Percentiles rank a stretch among this genome's conserved stretches.
phyloP scores from a whole-genome alignment of 2,888 invertebrate species.

The Cheilosia vulpina region DNA sequence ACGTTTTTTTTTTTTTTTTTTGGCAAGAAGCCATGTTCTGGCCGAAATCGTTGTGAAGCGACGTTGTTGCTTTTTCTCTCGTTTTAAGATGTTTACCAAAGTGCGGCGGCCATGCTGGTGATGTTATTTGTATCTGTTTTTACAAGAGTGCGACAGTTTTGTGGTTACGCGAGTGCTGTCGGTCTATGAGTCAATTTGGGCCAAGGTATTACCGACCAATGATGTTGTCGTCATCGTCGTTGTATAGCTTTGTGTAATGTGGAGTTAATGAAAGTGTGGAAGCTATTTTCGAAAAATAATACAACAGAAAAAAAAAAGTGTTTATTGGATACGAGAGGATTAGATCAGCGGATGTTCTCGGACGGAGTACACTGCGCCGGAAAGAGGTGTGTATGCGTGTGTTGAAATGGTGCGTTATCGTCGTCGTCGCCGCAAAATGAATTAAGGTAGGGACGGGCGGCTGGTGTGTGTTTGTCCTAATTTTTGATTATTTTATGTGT shows the following conservation, averaged over 20 bases:
- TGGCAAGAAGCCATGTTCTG: slow-evolving; percentile 74
- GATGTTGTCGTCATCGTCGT: slow-evolving; percentile 48
- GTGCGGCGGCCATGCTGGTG: slow-evolving; percentile 68
- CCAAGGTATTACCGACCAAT: slow-evolving; percentile 71
- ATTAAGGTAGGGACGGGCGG: slow-evolving; percentile 5
- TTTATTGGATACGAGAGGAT: slow-evolving; percentile 34
- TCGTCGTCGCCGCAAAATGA: neutral
- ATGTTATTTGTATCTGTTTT: slow-evolving; percentile 74
- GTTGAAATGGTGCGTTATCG: slow-evolving; percentile 18
- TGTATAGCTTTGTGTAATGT: slow-evolving; percentile 35
- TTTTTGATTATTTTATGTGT: slow-evolving; percentile 15
- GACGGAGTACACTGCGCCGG: slow-evolving; percentile 2
- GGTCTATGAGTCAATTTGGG: slow-evolving; percentile 73
- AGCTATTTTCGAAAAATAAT: slow-evolving; percentile 47
- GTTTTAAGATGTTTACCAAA: slow-evolving; percentile 70
- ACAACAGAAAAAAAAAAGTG: slow-evolving; percentile 1
- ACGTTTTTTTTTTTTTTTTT: slow-evolving; percentile 35
- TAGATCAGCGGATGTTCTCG: slow-evolving; percentile 14
- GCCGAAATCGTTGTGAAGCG: slow-evolving; percentile 66
- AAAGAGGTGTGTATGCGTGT: neutral
- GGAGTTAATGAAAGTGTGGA: slow-evolving; percentile 71
- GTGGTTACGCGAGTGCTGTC: slow-evolving; percentile 71
- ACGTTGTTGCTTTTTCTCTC: slow-evolving; percentile 31
- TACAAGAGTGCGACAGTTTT: slow-evolving; percentile 75
- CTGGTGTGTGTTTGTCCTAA: slow-evolving; percentile 24